These are phyloP conservation scores for Thamnophis elegans DNA, from an alignment of 2,797 vertebrate genomes.

Conservation along the genomic window DNA sequence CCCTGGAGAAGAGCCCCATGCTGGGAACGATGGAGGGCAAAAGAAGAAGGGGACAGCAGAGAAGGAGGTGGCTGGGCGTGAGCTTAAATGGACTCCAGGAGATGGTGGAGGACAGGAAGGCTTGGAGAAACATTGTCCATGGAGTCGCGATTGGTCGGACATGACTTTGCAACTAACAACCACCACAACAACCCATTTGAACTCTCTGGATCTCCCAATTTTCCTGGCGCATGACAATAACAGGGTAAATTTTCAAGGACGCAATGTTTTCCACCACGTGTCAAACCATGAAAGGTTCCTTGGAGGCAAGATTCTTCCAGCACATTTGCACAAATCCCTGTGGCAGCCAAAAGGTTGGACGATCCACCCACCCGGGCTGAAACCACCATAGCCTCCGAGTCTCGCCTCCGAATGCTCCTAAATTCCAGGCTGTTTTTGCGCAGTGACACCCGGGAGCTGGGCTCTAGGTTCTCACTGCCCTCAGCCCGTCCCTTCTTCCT, in stretches of 20 bases:
- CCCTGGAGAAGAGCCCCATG: no score
- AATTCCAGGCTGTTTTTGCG: neutral
- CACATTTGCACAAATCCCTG: neutral
- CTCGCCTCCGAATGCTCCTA: neutral
- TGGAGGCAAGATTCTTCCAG: neutral
- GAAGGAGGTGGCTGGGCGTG: no score
- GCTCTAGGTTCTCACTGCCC: constrained; percentile 3
- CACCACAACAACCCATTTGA: neutral
- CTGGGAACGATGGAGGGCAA: no score
- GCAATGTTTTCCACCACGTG: neutral
- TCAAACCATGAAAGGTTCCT: neutral
- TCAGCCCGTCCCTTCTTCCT: neutral
- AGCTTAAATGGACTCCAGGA: no score
- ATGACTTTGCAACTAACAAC: no score
- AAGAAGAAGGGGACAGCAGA: no score
- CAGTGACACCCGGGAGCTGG: neutral
- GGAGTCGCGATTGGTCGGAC: no score
- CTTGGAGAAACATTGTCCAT: no score
- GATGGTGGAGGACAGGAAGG: no score
- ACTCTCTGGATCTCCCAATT: neutral
- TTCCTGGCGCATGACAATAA: neutral
- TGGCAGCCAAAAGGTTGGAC: neutral
- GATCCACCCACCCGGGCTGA: neutral
- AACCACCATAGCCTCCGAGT: accelerated
- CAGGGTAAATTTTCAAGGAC: neutral